Evolutionary conservation across 2,888 invertebrate species (phyloP).

Genomic region (Chouioia cunea): DNA sequence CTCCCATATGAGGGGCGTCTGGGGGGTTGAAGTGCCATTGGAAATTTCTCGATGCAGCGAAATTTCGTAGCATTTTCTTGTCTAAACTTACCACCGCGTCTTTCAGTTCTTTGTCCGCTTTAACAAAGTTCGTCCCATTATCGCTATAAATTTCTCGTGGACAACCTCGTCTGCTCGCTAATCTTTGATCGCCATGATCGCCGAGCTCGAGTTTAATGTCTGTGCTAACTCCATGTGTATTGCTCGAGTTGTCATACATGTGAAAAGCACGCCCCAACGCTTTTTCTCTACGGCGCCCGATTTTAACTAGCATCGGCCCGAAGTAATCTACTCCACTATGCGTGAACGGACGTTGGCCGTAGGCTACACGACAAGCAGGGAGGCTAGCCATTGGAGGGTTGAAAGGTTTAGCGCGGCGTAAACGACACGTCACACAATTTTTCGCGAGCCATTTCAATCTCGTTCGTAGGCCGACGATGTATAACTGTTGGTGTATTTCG

Average conservation of each 20-base stretch:
- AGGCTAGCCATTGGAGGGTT: not conserved
- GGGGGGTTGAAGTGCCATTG: too few relatives aligned
- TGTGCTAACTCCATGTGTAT: slow-evolving; percentile 48
- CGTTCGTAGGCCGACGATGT: not conserved
- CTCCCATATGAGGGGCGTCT: too few relatives aligned
- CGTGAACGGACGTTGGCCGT: not conserved
- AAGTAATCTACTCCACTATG: slow-evolving; percentile 20
- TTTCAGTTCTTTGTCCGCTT: too few relatives aligned
- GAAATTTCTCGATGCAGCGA: too few relatives aligned
- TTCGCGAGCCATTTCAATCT: not conserved
- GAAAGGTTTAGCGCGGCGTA: not conserved
- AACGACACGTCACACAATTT: not conserved
- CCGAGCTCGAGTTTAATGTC: slow-evolving; percentile 30
- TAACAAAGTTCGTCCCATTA: slow-evolving; percentile 45
- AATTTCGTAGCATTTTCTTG: too few relatives aligned
- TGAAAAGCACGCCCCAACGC: slow-evolving; percentile 50
- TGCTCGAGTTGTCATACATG: slow-evolving; percentile 48
- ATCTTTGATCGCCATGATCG: slow-evolving; percentile 44
- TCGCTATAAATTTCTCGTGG: slow-evolving; percentile 43
- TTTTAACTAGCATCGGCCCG: slow-evolving; percentile 5
- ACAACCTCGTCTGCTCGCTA: slow-evolving; percentile 34
- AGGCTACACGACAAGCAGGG: not conserved
- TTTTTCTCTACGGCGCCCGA: slow-evolving; percentile 43
- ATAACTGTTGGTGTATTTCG: slow-evolving; percentile 2
- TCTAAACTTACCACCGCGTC: too few relatives aligned